Percentiles rank a stretch among this genome's conserved stretches.
Evolutionary conservation across 2,797 vertebrate species (phyloP).

Genomic region (Anguilla obscura): DNA sequence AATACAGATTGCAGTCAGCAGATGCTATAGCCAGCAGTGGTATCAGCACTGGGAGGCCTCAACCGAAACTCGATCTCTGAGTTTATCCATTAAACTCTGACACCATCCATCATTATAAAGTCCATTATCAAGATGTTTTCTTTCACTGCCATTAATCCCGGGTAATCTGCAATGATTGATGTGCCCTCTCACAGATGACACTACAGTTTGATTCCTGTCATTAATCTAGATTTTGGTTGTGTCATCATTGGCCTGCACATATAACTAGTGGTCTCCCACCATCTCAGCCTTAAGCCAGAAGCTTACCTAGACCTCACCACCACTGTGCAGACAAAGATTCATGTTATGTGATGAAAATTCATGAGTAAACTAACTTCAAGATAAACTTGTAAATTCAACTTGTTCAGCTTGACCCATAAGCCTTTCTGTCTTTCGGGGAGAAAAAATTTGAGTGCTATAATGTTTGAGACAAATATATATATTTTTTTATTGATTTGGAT

Average conservation of each 20-base stretch:
- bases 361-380: background rate
- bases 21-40: constrained; percentile 10
- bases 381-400: background rate
- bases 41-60: background rate
- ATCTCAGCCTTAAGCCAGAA: constrained; percentile 34
- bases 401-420: background rate
- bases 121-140: constrained; percentile 82
- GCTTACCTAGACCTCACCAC: constrained; percentile 28
- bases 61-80: constrained; percentile 49
- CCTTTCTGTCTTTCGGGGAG: background rate
- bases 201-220: constrained; percentile 75
- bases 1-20: background rate
- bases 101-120: constrained; percentile 84
- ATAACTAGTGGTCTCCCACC: constrained; percentile 37
- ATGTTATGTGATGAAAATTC: constrained; percentile 25
- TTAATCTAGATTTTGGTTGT: constrained; percentile 83
- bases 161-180: constrained; percentile 77
- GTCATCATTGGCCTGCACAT: constrained; percentile 67
- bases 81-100: constrained; percentile 71
- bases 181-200: constrained; percentile 71
- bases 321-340: constrained; percentile 40
- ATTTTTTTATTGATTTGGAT: too few relatives aligned
- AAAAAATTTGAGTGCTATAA: background rate
- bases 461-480: too few relatives aligned
- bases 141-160: constrained; percentile 81